Evolutionary conservation across 2,797 vertebrate genomes (phyloP).

Genomic region (Eulemur coronatus): DNA sequence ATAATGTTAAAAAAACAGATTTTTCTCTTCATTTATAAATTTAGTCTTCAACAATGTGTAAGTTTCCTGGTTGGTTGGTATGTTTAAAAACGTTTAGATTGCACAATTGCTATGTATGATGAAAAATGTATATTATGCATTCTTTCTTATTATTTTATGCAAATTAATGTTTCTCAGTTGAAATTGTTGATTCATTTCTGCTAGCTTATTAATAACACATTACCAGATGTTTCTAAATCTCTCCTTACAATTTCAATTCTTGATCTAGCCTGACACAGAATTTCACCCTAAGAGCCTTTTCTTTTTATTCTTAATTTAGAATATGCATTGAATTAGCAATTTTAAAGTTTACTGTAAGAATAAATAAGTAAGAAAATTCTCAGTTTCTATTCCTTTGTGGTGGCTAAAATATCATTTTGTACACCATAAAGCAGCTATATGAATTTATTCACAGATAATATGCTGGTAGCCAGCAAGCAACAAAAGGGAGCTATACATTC

Average conservation of each 20-base stretch:
- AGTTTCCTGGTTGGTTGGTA: constrained; percentile 45
- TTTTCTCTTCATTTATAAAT: constrained; percentile 44
- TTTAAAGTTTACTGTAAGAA: constrained; percentile 48
- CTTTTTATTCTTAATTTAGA: constrained; percentile 62
- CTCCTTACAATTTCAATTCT: constrained; percentile 34
- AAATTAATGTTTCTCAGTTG: constrained; percentile 58
- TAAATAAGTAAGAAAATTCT: constrained; percentile 52
- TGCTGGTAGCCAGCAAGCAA: background rate
- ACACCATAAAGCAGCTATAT: background rate
- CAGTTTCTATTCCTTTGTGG: constrained; percentile 34
- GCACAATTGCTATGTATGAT: constrained; percentile 11
- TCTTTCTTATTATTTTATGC: constrained; percentile 58
- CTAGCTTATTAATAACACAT: constrained; percentile 72
- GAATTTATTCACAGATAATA: constrained; percentile 25
- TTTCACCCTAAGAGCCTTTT: constrained; percentile 53
- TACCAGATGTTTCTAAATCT: constrained; percentile 71
- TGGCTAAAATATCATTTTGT: constrained; percentile 27
- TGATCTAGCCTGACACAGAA: constrained; percentile 45
- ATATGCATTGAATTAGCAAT: constrained; percentile 31
- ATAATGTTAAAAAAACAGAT: background rate
- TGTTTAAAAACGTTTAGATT: constrained; percentile 39
- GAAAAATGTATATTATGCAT: constrained; percentile 35
- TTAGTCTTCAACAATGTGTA: constrained; percentile 22
- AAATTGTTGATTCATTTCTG: constrained; percentile 63
- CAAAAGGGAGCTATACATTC: background rate